Base-by-base conservation (phyloP, 2,797 vertebrate genomes). In the Paratrypauchen microcephalus region DNA sequence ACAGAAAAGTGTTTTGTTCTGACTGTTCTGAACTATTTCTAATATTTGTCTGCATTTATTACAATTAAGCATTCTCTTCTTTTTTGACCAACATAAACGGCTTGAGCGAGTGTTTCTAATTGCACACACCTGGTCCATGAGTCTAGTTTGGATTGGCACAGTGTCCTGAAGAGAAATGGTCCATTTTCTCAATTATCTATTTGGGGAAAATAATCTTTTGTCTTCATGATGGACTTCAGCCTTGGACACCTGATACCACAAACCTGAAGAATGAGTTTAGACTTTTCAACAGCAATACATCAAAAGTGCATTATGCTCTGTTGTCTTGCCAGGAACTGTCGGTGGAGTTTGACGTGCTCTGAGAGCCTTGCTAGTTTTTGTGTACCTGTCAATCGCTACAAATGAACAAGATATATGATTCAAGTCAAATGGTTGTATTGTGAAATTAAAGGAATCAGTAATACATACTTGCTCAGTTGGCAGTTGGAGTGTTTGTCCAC, bases 161-260 rank as follows among this genome's bases (percentile, higher is more conserved):
- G 23, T 41, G 60, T 62, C 60, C 60, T 21, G 21, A 41, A 62
- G 60, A 41, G 6, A 62, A 62, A 41, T 15, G 1, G 11, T 62
- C 36, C n/a, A 39, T 62, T n/a, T 39, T 62, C 36, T 15, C 12
- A 41, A 23, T 32, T 45, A 60, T 62, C 12, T 57, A 28, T 45
- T 62, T 45, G 60, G 59, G 36, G 11, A 45, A 41, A 62, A 62
- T 36, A 62, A 62, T 62, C n/a, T 23, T 13, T 5, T 62, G 13
- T 59, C 21, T 13, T 57, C 55, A 16, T 45, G 60, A 62, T 62
- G 21, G 32, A 62, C 36, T 23, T 45, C n/a, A 45, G 60, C 23
- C 11, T 41, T 24, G 36, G 21, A 62, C 60, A 62, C 60, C 60
- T 62, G 60, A 13, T 62, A 15, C 60, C 39, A 41, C 60, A 45